Evolutionary conservation across 2,113 vertebrate species (phyloP).

Genomic region (Spheniscus mendiculus): DNA sequence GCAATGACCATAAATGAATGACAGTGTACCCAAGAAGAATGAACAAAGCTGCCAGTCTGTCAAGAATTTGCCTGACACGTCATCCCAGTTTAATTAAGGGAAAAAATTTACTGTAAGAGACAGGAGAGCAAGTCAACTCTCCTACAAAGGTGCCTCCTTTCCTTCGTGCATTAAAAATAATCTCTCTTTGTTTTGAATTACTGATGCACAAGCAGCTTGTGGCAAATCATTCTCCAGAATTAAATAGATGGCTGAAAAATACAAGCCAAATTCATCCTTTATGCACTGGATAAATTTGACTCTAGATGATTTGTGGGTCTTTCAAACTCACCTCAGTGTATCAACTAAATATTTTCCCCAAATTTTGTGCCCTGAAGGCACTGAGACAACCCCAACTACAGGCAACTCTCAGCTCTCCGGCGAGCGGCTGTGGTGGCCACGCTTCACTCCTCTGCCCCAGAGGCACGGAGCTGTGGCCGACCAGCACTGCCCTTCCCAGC

Average conservation of each 20-base stretch:
- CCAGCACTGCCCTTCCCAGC: neutral
- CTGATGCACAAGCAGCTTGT: neutral
- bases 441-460: too few species aligned
- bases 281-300: neutral
- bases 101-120: neutral
- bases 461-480: neutral
- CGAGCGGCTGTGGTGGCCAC: rapidly evolving
- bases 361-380: neutral
- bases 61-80: neutral
- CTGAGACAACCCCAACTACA: neutral
- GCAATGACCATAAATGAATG: constrained; percentile 11
- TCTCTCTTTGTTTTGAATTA: neutral
- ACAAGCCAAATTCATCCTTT: neutral
- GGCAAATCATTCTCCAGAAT: neutral
- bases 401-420: neutral
- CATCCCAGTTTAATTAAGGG: constrained; percentile 8
- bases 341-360: neutral
- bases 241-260: neutral
- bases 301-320: neutral
- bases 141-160: neutral
- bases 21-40: neutral
- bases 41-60: neutral
- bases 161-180: neutral
- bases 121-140: neutral
- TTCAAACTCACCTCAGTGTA: neutral